phyloP scores from a whole-genome alignment of 2,113 vertebrate genomes.

The Bolborhynchus lineola region DNA sequence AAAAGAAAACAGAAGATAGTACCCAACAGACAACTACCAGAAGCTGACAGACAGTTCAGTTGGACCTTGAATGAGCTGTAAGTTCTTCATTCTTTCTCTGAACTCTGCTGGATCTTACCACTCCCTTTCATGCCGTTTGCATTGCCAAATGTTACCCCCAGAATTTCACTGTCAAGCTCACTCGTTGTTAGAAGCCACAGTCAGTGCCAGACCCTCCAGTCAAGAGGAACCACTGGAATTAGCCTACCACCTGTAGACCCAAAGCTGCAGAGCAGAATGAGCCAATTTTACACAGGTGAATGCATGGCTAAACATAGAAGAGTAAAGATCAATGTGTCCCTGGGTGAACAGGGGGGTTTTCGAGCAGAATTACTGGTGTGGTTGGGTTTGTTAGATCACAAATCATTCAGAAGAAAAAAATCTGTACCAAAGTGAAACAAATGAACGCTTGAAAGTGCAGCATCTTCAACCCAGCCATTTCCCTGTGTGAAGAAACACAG shows the following conservation, averaged over 20 bases:
- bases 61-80: not conserved
- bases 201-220: not conserved
- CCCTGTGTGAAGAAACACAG: not conserved
- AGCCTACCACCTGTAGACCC: not conserved
- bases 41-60: not conserved
- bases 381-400: not conserved
- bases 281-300: accelerated
- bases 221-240: not conserved
- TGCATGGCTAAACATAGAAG: not conserved
- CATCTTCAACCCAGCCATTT: not conserved
- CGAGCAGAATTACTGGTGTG: not conserved
- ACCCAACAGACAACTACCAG: not conserved
- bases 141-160: not conserved
- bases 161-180: not conserved
- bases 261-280: not conserved
- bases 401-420: not conserved
- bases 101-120: not conserved
- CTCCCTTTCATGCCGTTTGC: not conserved
- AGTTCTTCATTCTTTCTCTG: not conserved
- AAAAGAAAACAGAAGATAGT: not conserved
- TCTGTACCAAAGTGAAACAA: not conserved
- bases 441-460: not conserved
- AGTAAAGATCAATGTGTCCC: accelerated
- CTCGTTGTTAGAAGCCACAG: not conserved
- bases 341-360: not conserved